These are phyloP conservation scores for Hippopotamyrus pictus DNA, from an alignment of 2,797 vertebrate species.

Conservation along the genomic window DNA sequence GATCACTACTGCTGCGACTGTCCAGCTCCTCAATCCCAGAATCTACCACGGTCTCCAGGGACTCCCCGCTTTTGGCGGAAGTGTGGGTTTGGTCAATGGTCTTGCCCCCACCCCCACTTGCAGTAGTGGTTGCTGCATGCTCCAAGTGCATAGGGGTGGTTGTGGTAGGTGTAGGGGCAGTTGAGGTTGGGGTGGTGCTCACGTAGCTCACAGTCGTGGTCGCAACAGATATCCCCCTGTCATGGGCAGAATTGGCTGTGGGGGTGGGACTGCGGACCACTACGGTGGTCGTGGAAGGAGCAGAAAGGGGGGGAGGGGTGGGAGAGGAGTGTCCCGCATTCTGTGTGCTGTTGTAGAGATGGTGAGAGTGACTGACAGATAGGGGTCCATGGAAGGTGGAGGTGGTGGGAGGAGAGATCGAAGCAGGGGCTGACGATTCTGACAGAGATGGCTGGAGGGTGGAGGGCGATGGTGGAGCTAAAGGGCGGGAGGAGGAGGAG, in stretches of 20 bases:
- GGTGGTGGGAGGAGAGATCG: slow-evolving; percentile 30
- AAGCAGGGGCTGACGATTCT: slow-evolving; percentile 3
- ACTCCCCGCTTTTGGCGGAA: slow-evolving; percentile 66
- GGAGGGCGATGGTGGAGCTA: slow-evolving; percentile 41
- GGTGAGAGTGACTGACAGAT: slow-evolving; percentile 55
- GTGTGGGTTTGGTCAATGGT: slow-evolving; percentile 38
- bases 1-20: slow-evolving; percentile 83
- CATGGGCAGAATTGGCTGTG: slow-evolving; percentile 38
- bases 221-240: slow-evolving; percentile 52
- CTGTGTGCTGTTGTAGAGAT: slow-evolving; percentile 40
- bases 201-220: slow-evolving; percentile 61
- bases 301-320: not conserved
- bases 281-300: slow-evolving; percentile 36
- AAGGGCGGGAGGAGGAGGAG: slow-evolving; percentile 49
- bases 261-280: slow-evolving; percentile 30
- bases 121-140: slow-evolving; percentile 45
- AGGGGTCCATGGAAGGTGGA: slow-evolving; percentile 57
- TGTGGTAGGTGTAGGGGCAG: slow-evolving; percentile 50
- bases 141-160: slow-evolving; percentile 51
- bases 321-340: slow-evolving; percentile 14
- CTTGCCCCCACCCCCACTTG: slow-evolving; percentile 32
- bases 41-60: slow-evolving; percentile 69
- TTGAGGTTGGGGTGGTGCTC: slow-evolving; percentile 55
- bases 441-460: slow-evolving; percentile 19
- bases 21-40: slow-evolving; percentile 88